phyloP scores from a whole-genome alignment of 2,113 vertebrate genomes.

The Ceyx cyanopectus region DNA sequence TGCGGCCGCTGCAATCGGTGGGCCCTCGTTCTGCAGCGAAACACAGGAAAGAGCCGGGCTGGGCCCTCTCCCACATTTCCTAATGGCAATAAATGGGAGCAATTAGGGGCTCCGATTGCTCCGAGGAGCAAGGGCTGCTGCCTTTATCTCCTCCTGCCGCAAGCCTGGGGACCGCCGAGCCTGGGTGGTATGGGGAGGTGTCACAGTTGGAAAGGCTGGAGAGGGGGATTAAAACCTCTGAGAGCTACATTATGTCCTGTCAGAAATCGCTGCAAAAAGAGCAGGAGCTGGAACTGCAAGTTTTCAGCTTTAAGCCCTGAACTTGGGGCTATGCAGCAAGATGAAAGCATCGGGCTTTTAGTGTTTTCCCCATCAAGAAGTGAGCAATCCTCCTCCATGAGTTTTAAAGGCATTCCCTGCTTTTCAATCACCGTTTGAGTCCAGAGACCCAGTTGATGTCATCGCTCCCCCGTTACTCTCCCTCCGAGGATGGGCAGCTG shows the following conservation, averaged over 20 bases:
- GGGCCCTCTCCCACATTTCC: slow-evolving; percentile 16
- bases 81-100: neutral
- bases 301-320: slow-evolving; percentile 42
- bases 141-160: neutral
- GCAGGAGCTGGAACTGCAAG: slow-evolving; percentile 30
- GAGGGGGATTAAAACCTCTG: slow-evolving; percentile 43
- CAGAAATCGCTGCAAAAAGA: slow-evolving; percentile 20
- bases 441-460: neutral
- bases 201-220: neutral
- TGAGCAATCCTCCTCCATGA: neutral
- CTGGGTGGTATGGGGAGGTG: slow-evolving; percentile 55
- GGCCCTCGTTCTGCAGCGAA: neutral
- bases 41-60: neutral
- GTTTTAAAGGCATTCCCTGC: neutral
- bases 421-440: neutral
- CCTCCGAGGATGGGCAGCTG: neutral
- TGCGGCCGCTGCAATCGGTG: fast-evolving
- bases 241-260: slow-evolving; percentile 7
- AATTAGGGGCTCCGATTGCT: slow-evolving; percentile 15
- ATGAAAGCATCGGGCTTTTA: neutral
- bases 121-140: neutral
- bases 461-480: neutral
- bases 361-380: neutral
- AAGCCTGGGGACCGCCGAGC: neutral
- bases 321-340: slow-evolving; percentile 2